These are phyloP conservation scores for Bacillus rossius DNA, from an alignment of 1,140 invertebrate genomes.

Conservation along the genomic window DNA sequence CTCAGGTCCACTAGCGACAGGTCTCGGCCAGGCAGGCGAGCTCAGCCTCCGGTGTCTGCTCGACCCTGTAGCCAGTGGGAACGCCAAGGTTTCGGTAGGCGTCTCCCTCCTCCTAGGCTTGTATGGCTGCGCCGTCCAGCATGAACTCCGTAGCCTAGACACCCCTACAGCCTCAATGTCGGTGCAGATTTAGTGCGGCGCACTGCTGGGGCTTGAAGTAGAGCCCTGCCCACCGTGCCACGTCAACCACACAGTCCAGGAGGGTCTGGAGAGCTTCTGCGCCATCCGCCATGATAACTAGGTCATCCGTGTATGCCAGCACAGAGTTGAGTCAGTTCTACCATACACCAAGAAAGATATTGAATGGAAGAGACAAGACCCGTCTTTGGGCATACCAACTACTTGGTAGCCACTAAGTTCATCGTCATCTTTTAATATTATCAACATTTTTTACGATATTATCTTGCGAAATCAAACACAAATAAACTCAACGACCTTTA, in stretches of 20 bases:
- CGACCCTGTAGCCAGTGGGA: neutral
- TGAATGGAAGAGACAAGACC: too few relatives aligned
- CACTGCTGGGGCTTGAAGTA: slow-evolving; percentile 1
- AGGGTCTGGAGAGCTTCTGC: slow-evolving; percentile 1
- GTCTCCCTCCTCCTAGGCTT: neutral
- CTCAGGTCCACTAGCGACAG: neutral
- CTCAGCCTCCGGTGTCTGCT: neutral
- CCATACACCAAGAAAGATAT: too few relatives aligned
- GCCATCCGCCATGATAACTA: slow-evolving; percentile 7
- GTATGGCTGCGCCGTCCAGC: neutral
- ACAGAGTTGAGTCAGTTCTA: neutral
- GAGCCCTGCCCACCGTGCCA: neutral
- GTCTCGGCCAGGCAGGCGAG: neutral
- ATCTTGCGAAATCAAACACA: too few relatives aligned
- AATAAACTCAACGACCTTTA: too few relatives aligned
- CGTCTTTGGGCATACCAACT: too few relatives aligned
- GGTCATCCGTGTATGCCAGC: slow-evolving; percentile 22
- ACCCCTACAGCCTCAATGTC: neutral
- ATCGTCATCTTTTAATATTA: too few relatives aligned
- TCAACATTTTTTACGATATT: too few relatives aligned
- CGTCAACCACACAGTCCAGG: neutral
- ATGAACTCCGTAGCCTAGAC: neutral
- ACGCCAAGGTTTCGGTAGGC: neutral
- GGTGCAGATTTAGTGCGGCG: slow-evolving; percentile 1
- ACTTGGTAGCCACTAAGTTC: too few relatives aligned